phyloP scores from a whole-genome alignment of 1,140 invertebrate species.

The Drosophila leontia region DNA sequence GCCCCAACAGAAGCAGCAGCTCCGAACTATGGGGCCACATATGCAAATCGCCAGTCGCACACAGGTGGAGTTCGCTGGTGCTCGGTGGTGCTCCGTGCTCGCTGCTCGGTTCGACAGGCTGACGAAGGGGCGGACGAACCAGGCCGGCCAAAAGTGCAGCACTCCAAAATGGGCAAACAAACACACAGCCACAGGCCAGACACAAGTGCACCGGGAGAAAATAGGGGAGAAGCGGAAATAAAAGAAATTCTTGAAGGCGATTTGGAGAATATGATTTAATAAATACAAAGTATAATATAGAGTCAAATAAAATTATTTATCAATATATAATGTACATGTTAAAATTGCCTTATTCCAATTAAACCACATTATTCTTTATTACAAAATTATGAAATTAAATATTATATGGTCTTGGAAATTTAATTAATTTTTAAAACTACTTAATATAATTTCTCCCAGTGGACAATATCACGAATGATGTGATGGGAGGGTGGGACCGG shows the following conservation, averaged over 20 bases:
- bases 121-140: constrained; percentile 37
- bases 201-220: constrained; percentile 21
- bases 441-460: constrained; percentile 17
- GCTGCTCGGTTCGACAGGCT: constrained; percentile 52
- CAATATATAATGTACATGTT: too few relatives aligned
- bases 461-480: constrained; percentile 32
- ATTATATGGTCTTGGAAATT: not conserved
- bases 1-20: constrained; percentile 72
- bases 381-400: too few relatives aligned
- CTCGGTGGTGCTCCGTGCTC: not conserved
- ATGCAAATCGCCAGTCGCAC: constrained; percentile 78
- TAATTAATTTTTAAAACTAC: not conserved
- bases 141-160: constrained; percentile 76
- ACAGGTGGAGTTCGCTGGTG: constrained; percentile 66
- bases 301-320: not conserved
- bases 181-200: constrained; percentile 30
- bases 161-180: constrained; percentile 77
- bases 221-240: not conserved
- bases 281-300: not conserved
- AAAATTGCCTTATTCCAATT: too few relatives aligned
- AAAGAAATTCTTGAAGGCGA: not conserved
- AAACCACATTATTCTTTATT: too few relatives aligned
- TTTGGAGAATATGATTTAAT: too few relatives aligned
- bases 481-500: constrained; percentile 39
- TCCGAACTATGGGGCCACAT: constrained; percentile 65